These are phyloP conservation scores for Dendrocincla tyrannina DNA, from an alignment of 2,797 vertebrate genomes.

Conservation along the genomic window DNA sequence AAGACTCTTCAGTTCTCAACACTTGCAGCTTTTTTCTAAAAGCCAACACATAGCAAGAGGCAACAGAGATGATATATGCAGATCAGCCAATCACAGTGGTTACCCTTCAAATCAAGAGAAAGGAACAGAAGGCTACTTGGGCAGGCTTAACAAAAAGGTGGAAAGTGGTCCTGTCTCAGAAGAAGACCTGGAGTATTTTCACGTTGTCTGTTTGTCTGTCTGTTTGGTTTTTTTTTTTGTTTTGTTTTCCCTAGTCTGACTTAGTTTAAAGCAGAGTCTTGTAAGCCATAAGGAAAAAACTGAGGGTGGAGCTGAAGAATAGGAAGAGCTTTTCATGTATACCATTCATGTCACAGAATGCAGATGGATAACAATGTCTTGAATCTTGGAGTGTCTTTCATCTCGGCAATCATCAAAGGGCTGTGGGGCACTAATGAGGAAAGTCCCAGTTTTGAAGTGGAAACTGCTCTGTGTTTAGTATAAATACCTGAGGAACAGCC, in stretches of 20 bases:
- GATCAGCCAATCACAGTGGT: not conserved
- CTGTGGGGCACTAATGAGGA: not conserved
- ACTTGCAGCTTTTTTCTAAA: not conserved
- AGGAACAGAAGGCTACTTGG: not conserved
- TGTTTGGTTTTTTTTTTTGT: not conserved
- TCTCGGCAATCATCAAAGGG: not conserved
- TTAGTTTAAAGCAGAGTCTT: not conserved
- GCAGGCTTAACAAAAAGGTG: not conserved
- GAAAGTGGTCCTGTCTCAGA: not conserved
- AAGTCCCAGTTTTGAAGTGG: not conserved
- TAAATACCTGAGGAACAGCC: not conserved
- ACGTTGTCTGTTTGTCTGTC: fast-evolving
- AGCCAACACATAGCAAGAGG: not conserved
- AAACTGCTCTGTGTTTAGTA: not conserved
- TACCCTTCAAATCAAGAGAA: not conserved
- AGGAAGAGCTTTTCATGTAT: not conserved
- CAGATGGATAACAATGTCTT: not conserved
- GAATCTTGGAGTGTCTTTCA: not conserved
- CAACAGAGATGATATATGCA: not conserved
- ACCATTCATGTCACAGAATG: not conserved
- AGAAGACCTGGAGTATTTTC: not conserved
- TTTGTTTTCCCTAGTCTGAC: not conserved
- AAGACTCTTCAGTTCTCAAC: not conserved
- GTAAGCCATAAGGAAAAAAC: not conserved
- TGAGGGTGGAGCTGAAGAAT: not conserved